phyloP scores from a whole-genome alignment of 2,113 vertebrate species.

The Lophura nycthemera region DNA sequence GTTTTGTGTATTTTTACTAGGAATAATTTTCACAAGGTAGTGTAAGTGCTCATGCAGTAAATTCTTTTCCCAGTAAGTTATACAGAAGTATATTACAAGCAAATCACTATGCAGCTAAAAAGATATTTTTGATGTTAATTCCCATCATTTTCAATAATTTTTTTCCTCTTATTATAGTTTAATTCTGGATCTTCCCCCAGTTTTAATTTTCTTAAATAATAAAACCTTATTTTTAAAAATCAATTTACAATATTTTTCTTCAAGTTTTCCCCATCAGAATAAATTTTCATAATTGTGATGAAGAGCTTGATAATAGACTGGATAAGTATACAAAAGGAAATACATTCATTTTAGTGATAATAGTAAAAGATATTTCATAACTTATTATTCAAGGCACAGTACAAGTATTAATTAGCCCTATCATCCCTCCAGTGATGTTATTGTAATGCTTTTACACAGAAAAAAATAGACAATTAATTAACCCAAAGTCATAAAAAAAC shows the following conservation, averaged over 20 bases:
- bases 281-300: not conserved
- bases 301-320: not conserved
- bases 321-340: not conserved
- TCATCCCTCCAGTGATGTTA: not conserved
- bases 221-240: not conserved
- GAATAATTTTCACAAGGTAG: not conserved
- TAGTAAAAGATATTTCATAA: not conserved
- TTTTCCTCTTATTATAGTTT: not conserved
- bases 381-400: rapidly evolving
- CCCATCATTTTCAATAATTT: not conserved
- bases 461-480: not conserved
- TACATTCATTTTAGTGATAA: not conserved
- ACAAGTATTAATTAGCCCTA: not conserved
- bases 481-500: not conserved
- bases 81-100: not conserved
- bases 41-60: not conserved
- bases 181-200: not conserved
- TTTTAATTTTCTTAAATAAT: not conserved
- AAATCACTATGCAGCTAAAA: not conserved
- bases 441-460: not conserved
- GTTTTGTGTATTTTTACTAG: not conserved
- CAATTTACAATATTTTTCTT: not conserved
- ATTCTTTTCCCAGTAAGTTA: not conserved
- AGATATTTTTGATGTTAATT: not conserved
- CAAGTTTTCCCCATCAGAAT: not conserved